These are phyloP conservation scores for Anneissia japonica DNA, from an alignment of 35 echinoderm and acorn worm genomes.

Conservation along the genomic window DNA sequence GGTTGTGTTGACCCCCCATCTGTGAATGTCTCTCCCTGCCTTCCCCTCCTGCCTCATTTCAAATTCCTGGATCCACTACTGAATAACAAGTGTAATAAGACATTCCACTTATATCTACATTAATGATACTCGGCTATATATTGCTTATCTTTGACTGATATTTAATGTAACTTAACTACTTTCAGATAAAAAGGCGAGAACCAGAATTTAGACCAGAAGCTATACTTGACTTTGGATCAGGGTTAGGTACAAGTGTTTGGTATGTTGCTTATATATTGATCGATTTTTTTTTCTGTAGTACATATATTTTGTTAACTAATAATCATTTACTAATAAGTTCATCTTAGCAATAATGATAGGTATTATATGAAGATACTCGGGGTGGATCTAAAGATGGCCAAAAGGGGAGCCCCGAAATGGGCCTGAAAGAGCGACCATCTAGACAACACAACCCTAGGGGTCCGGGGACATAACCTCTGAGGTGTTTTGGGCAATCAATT, in stretches of 20 bases:
- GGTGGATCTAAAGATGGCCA: background rate
- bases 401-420: no score
- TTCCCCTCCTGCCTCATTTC: no score
- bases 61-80: no score
- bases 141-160: background rate
- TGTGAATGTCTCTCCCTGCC: no score
- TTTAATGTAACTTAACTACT: background rate
- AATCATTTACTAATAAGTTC: background rate
- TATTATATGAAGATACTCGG: background rate
- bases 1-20: no score
- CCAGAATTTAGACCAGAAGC: slow-evolving; percentile 49
- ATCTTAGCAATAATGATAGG: background rate
- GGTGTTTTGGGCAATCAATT: no score
- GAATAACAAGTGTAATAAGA: no score
- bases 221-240: slow-evolving; percentile 91
- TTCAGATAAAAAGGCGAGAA: slow-evolving; percentile 62
- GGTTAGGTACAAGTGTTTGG: slow-evolving; percentile 71
- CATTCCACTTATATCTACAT: no score
- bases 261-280: slow-evolving; percentile 16
- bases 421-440: no score
- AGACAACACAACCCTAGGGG: no score
- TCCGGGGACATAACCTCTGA: no score
- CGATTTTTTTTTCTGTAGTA: background rate
- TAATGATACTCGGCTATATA: background rate
- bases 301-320: background rate